Conservation (phyloP, 1,140 invertebrate species). For the Alviniconcha marisindica region DNA sequence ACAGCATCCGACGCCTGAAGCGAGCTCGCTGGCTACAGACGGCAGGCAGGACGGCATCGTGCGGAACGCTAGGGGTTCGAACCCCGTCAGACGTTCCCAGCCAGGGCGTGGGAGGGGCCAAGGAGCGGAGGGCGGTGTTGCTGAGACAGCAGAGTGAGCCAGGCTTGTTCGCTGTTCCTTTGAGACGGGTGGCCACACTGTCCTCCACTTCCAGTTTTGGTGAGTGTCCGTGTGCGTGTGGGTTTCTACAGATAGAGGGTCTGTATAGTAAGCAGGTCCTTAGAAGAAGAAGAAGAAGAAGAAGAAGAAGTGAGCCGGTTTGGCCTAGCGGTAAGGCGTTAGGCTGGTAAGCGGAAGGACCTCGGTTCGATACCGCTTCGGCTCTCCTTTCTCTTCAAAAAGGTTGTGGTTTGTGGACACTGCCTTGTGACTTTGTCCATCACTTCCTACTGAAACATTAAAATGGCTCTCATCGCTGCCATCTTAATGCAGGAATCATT, state of each 20-base stretch:
- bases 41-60: background rate
- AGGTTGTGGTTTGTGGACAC: background rate
- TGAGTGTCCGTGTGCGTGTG: background rate
- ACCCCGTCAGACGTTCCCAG: background rate
- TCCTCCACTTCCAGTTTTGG: slow-evolving; percentile 2
- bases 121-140: background rate
- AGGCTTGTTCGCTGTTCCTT: background rate
- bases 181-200: background rate
- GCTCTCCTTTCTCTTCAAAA: background rate
- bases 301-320: background rate
- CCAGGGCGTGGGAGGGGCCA: background rate
- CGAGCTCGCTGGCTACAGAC: background rate
- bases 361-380: too few species aligned
- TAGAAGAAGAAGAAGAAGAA: too few species aligned
- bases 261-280: too few species aligned
- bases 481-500: too few species aligned
- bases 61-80: background rate
- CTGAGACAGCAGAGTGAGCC: slow-evolving; percentile 12
- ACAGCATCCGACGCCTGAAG: slow-evolving; percentile 27
- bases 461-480: too few species aligned
- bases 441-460: too few species aligned
- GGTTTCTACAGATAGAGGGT: too few species aligned
- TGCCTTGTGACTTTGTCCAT: too few species aligned
- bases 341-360: too few species aligned
- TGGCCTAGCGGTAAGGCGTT: background rate